These are phyloP conservation scores for Pseudochromis fuscus DNA, from an alignment of 2,797 vertebrate species.

Conservation along the genomic window DNA sequence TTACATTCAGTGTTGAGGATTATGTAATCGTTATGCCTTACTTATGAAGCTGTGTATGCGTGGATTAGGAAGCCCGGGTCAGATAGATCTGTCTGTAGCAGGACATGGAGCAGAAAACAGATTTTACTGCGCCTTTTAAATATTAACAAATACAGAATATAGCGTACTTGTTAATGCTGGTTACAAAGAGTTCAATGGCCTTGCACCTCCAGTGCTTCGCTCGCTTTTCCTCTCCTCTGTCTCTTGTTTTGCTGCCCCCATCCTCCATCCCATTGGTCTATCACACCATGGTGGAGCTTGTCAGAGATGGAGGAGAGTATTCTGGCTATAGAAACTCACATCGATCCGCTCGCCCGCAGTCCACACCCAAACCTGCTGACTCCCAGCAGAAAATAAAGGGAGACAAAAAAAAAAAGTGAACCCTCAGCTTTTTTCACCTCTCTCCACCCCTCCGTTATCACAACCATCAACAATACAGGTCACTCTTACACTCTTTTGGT, in stretches of 20 bases:
- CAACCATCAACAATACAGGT: conserved; percentile 65
- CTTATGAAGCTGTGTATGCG: conserved; percentile 25
- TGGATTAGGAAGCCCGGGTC: conserved; percentile 31
- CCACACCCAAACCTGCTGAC: conserved; percentile 82
- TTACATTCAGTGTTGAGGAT: conserved; percentile 40
- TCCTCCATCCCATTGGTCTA: conserved; percentile 58
- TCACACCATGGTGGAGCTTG: conserved; percentile 66
- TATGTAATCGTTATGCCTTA: conserved; percentile 31
- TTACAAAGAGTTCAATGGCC: conserved; percentile 20
- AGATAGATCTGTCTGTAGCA: conserved; percentile 28
- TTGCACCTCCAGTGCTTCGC: conserved; percentile 3
- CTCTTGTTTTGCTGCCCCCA: conserved; percentile 47
- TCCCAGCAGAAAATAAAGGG: conserved; percentile 72
- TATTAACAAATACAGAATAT: conserved; percentile 20
- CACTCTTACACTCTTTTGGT: conserved; percentile 43
- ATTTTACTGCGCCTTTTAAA: conserved; percentile 19
- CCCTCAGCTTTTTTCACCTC: conserved; percentile 71
- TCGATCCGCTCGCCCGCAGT: conserved; percentile 79
- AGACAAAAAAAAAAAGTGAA: conserved; percentile 61
- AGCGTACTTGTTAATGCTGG: conserved; percentile 31
- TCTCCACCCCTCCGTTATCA: conserved; percentile 48
- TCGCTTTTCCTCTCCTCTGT: conserved; percentile 1
- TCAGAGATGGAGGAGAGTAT: conserved; percentile 82
- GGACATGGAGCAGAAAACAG: conserved; percentile 8
- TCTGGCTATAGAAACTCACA: conserved; percentile 79